Base-by-base conservation (phyloP, 2,888 invertebrate species). In the Synergus japonicus region DNA sequence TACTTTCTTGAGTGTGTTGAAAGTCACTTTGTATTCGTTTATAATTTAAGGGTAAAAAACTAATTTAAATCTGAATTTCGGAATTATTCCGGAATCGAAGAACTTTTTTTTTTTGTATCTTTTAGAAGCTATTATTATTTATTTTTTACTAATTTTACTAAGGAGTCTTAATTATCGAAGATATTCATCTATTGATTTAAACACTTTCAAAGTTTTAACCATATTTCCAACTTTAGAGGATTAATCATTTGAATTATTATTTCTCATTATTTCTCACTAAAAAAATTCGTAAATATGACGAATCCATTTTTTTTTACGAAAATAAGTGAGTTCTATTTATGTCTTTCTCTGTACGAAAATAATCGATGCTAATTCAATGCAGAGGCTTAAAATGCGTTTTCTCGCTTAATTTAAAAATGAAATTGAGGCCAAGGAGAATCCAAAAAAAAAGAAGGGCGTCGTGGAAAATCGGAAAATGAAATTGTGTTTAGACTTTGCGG, bases 371-470 rank as follows among this genome's bases (percentile, higher is more conserved):
- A 5, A 9, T 1, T 54, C n/a, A 9, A 54, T 54, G 54, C 54
- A n/a, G 54, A n/a, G 54, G 54, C n/a, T 10, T 37, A 54, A 65
- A 49, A 76, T 65, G 18, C 43, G 18, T 46, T 54, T 64, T 58
- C 69, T 8, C 12, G 13, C 41, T 67, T 44, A 54, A 54, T 37
- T 49, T 37, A 73, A 81, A 86, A 87, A 82, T 60, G 82, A 78
- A 83, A 85, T 83, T 82, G 85, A 83, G 86, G 84, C 79, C 84
- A 83, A 78, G 43, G 78, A 54, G 44, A 78, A 15, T 43, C 12
- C 22, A 2, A 66, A 63, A 37, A n/a, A 60, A 44, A 69, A 29
- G 37, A n/a, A 78, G 63, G 67, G 54, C 7, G 73, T 77, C 49
- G 80, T 65, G 49, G 46, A 58, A 73, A 60, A 46, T 37, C 64